Conservation (phyloP, 2,113 vertebrate genomes). For the Scopus umbretta region DNA sequence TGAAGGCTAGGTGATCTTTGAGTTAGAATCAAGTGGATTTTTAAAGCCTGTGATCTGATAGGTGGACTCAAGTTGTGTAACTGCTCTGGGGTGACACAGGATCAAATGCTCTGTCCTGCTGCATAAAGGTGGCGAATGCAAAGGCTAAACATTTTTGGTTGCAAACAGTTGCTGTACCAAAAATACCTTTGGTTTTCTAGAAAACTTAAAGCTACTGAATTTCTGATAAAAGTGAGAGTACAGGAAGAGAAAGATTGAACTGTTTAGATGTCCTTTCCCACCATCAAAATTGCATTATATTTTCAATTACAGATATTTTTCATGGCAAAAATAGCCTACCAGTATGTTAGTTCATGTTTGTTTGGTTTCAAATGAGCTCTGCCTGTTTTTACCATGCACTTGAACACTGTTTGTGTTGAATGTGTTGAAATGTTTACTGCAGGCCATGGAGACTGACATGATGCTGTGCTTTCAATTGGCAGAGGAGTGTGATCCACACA, state of each 20-base stretch:
- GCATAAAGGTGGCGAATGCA: background rate
- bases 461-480: slow-evolving; percentile 1
- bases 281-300: background rate
- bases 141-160: background rate
- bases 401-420: background rate
- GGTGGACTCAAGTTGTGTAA: background rate
- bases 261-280: background rate
- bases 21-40: background rate
- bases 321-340: background rate
- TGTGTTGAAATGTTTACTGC: background rate
- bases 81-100: background rate
- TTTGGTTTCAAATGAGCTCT: background rate
- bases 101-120: background rate
- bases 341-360: background rate
- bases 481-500: slow-evolving; percentile 25
- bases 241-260: background rate
- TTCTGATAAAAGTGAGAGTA: background rate
- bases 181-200: background rate
- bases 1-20: background rate
- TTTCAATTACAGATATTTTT: background rate
- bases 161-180: background rate
- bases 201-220: background rate
- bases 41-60: background rate
- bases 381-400: background rate
- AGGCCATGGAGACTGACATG: background rate